These are phyloP conservation scores for Aporrectodea caliginosa DNA, from an alignment of 1,140 invertebrate genomes.

Conservation along the genomic window DNA sequence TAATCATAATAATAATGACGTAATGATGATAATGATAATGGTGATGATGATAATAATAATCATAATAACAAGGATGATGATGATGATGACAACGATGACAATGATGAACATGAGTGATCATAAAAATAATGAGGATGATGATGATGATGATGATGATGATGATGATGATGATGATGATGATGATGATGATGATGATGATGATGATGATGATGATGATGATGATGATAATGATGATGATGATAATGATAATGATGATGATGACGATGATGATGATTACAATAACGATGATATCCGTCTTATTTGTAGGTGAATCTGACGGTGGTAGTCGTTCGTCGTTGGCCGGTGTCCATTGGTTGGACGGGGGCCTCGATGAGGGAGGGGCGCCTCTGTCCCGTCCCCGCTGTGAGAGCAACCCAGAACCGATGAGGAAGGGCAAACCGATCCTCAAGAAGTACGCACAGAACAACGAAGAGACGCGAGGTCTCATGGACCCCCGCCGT, in stretches of 20 bases:
- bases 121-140: neutral
- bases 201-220: slow-evolving; percentile 3
- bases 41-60: no score
- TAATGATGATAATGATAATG: no score
- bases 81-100: no score
- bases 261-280: no score
- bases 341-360: neutral
- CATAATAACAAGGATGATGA: no score
- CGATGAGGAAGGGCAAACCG: neutral
- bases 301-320: neutral
- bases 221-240: slow-evolving; percentile 1
- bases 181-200: slow-evolving; percentile 2
- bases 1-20: no score
- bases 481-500: no score
- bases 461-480: no score
- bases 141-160: slow-evolving; percentile 3
- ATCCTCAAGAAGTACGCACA: neutral
- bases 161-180: slow-evolving; percentile 2
- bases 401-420: neutral
- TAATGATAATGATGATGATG: no score
- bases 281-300: no score
- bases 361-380: neutral
- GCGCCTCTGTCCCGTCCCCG: no score
- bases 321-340: neutral
- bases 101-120: no score